Base-by-base conservation (phyloP, 37 sponge, comb jelly and placozoan species). In the Eunapius fragilis region DNA sequence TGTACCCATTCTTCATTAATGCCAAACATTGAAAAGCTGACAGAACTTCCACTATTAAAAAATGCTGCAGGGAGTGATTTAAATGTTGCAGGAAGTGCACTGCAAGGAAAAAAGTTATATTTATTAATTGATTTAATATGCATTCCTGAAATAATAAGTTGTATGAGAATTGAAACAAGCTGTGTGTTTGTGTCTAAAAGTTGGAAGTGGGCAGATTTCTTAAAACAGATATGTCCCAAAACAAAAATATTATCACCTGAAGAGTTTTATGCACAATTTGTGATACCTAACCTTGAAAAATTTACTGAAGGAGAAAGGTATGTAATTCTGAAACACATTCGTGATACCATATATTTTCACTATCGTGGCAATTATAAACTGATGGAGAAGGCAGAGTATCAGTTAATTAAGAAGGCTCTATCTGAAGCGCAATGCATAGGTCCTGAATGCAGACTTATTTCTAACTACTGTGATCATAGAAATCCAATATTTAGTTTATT, bases 41-140 rank as follows among this genome's bases (percentile, higher is more conserved):
- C 80, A 37, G 72, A 33, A 4, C 75, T 91, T 0, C 91, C 91
- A 35, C 28, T 91, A 13, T 91, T 91, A 75, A 68, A 78, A 32
- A 83, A 74, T 33, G 48, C 87, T 23, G 37, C 48, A 27, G 91
- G 91, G 3, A n/a, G n/a, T n/a, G n/a, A n/a, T n/a, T n/a, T n/a
- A n/a, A n/a, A n/a, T n/a, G n/a, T n/a, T n/a, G n/a, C n/a, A n/a
- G n/a, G n/a, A n/a, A n/a, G n/a, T n/a, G n/a, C 80, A 31, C 13
- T 87, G n/a, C 2, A 34, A 33, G 91, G 80, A 68, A 84, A 72
- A n/a, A 58, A 24, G 37, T 87, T 87, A 2, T 86, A 41, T 25
- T 50, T 78, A 19, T 91, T 87, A 84, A 78, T 0, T 9, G 10
- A 68, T 25, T 38, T 58, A 0, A 80, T 69, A 38, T 26, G 25